A percentile compares a stretch with the other conserved stretches of the same genome.
Conservation (phyloP, 2,888 invertebrate species). For the Ochropacha duplaris region DNA sequence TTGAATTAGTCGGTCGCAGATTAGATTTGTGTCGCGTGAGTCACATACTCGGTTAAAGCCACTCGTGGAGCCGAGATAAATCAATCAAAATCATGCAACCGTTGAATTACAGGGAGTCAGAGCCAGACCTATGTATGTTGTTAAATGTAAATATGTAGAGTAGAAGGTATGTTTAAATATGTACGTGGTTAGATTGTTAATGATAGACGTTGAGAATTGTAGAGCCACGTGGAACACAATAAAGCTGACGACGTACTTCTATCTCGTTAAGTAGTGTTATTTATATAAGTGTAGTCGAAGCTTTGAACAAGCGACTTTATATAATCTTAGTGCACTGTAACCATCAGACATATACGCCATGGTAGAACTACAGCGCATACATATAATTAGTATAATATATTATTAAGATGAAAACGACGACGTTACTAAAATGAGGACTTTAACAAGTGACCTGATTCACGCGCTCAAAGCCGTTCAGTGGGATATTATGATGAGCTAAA, state of each 20-base stretch:
- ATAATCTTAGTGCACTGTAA: too few species aligned
- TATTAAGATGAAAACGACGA: too few species aligned
- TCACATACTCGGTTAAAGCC: neutral
- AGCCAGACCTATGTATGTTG: neutral
- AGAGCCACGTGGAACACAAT: neutral
- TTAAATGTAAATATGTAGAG: neutral
- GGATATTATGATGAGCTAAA: too few species aligned
- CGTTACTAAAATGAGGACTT: too few species aligned
- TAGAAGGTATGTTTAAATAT: too few species aligned
- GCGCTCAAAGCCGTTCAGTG: too few species aligned
- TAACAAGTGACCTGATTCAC: too few species aligned
- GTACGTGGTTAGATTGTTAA: neutral
- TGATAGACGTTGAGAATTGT: neutral
- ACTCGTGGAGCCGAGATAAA: conserved; percentile 1
- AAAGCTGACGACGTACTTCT: neutral
- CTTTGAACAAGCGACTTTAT: too few species aligned
- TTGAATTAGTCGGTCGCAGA: neutral
- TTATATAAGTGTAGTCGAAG: too few species aligned
- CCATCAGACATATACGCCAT: too few species aligned
- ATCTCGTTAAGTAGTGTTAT: neutral
- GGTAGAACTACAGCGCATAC: too few species aligned
- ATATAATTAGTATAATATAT: too few species aligned
- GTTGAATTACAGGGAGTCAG: neutral
- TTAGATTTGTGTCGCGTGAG: neutral
- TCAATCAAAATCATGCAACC: conserved; percentile 1